A percentile compares a stretch with the other conserved stretches of the same genome.
These are phyloP conservation scores for Threskiornis aethiopicus DNA, from an alignment of 2,797 vertebrate genomes.

Conservation along the genomic window DNA sequence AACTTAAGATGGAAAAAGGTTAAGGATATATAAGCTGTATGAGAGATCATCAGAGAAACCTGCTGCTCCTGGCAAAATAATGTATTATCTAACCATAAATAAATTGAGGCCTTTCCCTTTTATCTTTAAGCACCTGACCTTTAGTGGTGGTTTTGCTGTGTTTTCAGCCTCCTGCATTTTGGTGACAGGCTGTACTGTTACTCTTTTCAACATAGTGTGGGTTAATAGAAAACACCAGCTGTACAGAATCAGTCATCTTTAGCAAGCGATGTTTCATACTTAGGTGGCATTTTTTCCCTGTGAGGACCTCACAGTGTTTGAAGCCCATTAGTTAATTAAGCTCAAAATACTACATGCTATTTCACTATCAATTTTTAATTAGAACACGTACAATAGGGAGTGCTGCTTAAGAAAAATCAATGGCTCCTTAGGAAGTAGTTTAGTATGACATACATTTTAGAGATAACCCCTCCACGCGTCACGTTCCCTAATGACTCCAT, in stretches of 20 bases:
- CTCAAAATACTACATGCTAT: not conserved
- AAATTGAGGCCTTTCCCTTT: not conserved
- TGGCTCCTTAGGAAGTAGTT: slow-evolving; percentile 24
- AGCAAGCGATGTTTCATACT: not conserved
- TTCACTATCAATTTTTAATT: slow-evolving; percentile 55
- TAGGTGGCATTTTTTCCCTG: not conserved
- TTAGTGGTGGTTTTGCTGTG: not conserved
- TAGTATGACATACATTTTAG: not conserved
- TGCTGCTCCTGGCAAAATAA: not conserved
- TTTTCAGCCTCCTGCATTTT: not conserved
- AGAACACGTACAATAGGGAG: slow-evolving; percentile 20
- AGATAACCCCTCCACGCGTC: not conserved
- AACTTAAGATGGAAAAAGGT: not conserved
- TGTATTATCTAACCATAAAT: not conserved
- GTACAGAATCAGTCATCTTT: not conserved
- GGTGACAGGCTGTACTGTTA: not conserved
- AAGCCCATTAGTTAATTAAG: slow-evolving; percentile 26
- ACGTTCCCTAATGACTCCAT: not conserved
- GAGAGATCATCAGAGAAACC: not conserved
- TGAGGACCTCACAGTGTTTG: not conserved
- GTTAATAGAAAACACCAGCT: not conserved
- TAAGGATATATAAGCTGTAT: not conserved
- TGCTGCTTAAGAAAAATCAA: slow-evolving; percentile 35
- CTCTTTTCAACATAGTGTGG: not conserved
- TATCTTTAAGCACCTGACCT: not conserved